Conservation (phyloP, 2,888 invertebrate genomes). For the Aspidapion aeneum region DNA sequence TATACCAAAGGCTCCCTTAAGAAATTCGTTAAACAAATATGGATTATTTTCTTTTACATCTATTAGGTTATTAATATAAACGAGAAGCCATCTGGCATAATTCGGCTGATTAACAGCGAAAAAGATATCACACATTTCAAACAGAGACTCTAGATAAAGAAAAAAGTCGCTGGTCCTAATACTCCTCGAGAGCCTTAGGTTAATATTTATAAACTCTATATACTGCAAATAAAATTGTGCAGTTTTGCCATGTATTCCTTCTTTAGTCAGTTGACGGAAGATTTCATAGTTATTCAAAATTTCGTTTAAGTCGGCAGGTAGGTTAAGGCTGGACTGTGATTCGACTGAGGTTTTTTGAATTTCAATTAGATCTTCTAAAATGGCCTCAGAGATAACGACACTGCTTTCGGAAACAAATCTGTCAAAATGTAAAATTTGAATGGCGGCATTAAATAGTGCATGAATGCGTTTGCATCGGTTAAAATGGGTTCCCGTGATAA, state of each 20-base stretch:
- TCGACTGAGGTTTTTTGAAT: slow-evolving; percentile 2
- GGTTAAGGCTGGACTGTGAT: slow-evolving; percentile 13
- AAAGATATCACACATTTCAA: slow-evolving; percentile 7
- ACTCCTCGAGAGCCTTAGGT: slow-evolving; percentile 8
- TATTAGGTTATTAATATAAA: slow-evolving; percentile 12
- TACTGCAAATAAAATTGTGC: slow-evolving; percentile 20
- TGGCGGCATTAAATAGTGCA: background rate
- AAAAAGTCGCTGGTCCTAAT: slow-evolving; percentile 3
- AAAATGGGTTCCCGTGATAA: slow-evolving; percentile 28
- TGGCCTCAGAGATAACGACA: background rate
- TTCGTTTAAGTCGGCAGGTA: slow-evolving; percentile 22
- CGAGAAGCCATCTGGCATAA: slow-evolving; percentile 17
- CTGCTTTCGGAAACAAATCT: slow-evolving; percentile 1
- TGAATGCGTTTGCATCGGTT: slow-evolving; percentile 18
- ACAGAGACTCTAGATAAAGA: background rate
- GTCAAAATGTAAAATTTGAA: slow-evolving; percentile 14
- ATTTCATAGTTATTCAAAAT: slow-evolving; percentile 22
- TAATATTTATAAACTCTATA: slow-evolving; percentile 14
- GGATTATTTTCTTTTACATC: slow-evolving; percentile 14
- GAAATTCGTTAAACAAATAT: slow-evolving; percentile 10
- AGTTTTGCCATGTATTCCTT: slow-evolving; percentile 24
- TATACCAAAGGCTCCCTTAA: slow-evolving; percentile 25
- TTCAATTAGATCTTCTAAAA: slow-evolving; percentile 3
- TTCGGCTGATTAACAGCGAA: slow-evolving; percentile 20
- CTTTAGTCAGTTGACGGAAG: slow-evolving; percentile 23